phyloP scores from a whole-genome alignment of 2,888 invertebrate genomes.

The Lasioglossum vierecki region DNA sequence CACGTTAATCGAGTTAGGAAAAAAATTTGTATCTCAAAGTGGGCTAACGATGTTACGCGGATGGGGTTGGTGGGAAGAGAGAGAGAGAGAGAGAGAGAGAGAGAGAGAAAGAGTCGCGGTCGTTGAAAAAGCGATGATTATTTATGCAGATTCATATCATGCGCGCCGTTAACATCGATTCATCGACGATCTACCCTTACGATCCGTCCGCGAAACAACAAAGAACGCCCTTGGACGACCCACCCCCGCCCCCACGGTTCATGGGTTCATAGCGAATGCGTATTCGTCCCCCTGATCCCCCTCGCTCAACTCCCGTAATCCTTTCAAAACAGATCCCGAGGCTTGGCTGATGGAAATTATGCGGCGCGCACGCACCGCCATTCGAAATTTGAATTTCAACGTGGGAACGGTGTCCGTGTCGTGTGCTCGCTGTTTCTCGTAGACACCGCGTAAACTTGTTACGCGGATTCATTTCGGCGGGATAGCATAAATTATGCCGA shows the following conservation, averaged over 20 bases:
- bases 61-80: slow-evolving; percentile 35
- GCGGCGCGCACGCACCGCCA: slow-evolving; percentile 30
- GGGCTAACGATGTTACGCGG: slow-evolving; percentile 42
- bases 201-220: slow-evolving; percentile 52
- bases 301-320: slow-evolving; percentile 34
- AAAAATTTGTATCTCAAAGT: slow-evolving; percentile 57
- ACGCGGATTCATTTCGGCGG: slow-evolving; percentile 18
- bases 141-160: slow-evolving; percentile 73
- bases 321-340: slow-evolving; percentile 59
- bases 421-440: slow-evolving; percentile 14
- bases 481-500: slow-evolving; percentile 9
- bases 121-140: slow-evolving; percentile 62
- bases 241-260: not conserved
- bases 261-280: not conserved
- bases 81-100: slow-evolving; percentile 19
- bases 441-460: slow-evolving; percentile 9
- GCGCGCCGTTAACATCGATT: slow-evolving; percentile 72
- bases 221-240: slow-evolving; percentile 45
- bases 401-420: slow-evolving; percentile 36
- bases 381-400: slow-evolving; percentile 59
- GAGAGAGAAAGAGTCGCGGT: slow-evolving; percentile 21
- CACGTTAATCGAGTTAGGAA: slow-evolving; percentile 42
- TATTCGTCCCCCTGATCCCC: not conserved
- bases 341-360: slow-evolving; percentile 44
- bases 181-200: slow-evolving; percentile 63